A percentile compares a stretch with the other conserved stretches of the same genome.
phyloP scores from a whole-genome alignment of 2,888 invertebrate species.

The Sinelater perroti region DNA sequence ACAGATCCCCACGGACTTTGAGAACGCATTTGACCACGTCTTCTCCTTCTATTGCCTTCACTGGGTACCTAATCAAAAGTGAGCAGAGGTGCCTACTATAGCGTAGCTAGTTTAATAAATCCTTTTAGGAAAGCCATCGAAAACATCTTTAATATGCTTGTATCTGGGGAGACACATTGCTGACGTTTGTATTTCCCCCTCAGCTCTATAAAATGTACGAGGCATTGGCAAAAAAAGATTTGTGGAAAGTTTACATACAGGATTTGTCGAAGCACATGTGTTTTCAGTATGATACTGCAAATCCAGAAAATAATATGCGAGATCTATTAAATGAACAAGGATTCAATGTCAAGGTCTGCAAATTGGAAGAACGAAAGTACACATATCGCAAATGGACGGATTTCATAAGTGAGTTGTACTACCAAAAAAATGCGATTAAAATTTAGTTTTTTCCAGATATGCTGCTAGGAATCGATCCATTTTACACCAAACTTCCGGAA shows the following conservation, averaged over 20 bases:
- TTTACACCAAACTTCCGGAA: constrained; percentile 68
- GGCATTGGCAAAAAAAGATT: constrained; percentile 64
- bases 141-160: constrained; percentile 73
- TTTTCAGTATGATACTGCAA: constrained; percentile 70
- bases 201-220: constrained; percentile 76
- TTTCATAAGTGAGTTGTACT: constrained; percentile 55
- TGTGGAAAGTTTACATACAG: constrained; percentile 72
- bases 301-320: constrained; percentile 56
- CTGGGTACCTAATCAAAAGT: constrained; percentile 80
- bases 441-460: no score
- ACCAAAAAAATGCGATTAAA: no score
- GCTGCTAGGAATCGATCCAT: constrained; percentile 80
- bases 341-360: constrained; percentile 67
- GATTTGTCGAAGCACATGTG: constrained; percentile 73
- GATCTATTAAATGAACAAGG: constrained; percentile 65
- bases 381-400: constrained; percentile 62
- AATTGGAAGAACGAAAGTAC: constrained; percentile 64
- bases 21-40: constrained; percentile 70
- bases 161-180: constrained; percentile 73
- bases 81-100: no score
- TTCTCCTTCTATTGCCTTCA: constrained; percentile 83
- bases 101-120: no score
- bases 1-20: constrained; percentile 62
- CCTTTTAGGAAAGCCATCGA: constrained; percentile 68
- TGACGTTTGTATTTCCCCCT: constrained; percentile 75